phyloP scores from a whole-genome alignment of 1,140 invertebrate species.

The Drosophila repleta region DNA sequence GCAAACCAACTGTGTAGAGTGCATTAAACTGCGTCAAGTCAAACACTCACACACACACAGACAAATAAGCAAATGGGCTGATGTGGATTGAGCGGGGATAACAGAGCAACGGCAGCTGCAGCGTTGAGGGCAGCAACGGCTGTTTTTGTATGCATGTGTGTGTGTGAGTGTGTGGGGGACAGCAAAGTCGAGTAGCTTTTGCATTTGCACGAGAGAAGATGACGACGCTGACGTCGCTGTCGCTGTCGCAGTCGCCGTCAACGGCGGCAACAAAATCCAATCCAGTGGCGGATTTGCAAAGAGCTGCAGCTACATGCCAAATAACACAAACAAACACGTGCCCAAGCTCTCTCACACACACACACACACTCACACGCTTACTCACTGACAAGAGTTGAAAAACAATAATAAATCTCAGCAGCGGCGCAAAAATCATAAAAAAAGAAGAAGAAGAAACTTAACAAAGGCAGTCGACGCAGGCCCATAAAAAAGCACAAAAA shows the following conservation, averaged over 20 bases:
- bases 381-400: conserved; percentile 38
- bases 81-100: not conserved
- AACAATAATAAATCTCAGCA: conserved; percentile 74
- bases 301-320: conserved; percentile 49
- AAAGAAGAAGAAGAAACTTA: conserved; percentile 51
- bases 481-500: conserved; percentile 61
- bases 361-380: conserved; percentile 6
- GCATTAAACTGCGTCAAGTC: conserved; percentile 70
- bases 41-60: conserved; percentile 33
- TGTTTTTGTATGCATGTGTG: not conserved
- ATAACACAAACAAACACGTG: conserved; percentile 45
- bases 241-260: conserved; percentile 25
- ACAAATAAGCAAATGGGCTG: conserved; percentile 22
- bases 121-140: not conserved
- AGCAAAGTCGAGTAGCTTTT: conserved; percentile 52
- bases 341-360: conserved; percentile 8
- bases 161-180: not conserved
- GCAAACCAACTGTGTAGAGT: conserved; percentile 55
- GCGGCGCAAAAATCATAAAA: conserved; percentile 64
- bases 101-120: conserved; percentile 1
- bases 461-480: conserved; percentile 57
- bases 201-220: conserved; percentile 34
- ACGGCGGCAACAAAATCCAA: conserved; percentile 52
- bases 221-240: conserved; percentile 23
- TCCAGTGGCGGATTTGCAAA: conserved; percentile 63